Evolutionary conservation across 2,888 invertebrate species (phyloP).

Genomic region (Tridacna gigas): DNA sequence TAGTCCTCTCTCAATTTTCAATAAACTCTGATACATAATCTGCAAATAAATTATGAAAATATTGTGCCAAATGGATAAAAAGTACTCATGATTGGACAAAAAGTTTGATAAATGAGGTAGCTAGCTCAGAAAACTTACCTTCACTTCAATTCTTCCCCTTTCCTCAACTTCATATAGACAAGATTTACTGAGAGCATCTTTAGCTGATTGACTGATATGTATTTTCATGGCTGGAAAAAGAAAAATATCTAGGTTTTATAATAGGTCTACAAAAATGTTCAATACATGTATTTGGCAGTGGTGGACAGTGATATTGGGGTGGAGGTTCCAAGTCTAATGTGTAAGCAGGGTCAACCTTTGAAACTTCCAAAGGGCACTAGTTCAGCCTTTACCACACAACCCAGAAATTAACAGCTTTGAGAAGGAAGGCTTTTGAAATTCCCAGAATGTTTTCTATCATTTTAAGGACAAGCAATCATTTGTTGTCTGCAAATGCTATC

Average conservation of each 20-base stretch:
- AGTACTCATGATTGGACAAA: no score
- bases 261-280: no score
- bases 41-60: no score
- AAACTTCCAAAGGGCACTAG: no score
- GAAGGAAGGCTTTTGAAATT: neutral
- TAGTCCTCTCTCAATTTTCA: neutral
- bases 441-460: neutral
- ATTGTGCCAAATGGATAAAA: neutral
- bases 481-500: no score
- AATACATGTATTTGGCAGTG: no score
- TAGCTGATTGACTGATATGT: constrained; percentile 75
- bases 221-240: constrained; percentile 74
- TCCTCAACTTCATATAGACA: constrained; percentile 47
- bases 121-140: constrained; percentile 46
- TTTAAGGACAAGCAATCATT: no score
- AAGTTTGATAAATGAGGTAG: neutral
- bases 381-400: no score
- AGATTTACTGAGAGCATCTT: constrained; percentile 65
- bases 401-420: no score
- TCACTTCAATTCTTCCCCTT: constrained; percentile 60
- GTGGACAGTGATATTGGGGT: neutral
- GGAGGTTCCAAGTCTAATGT: neutral
- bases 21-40: neutral
- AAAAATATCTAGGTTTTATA: neutral
- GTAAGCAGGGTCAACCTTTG: neutral